Conservation (phyloP, 2,888 invertebrate species). For the Orthosia incerta region DNA sequence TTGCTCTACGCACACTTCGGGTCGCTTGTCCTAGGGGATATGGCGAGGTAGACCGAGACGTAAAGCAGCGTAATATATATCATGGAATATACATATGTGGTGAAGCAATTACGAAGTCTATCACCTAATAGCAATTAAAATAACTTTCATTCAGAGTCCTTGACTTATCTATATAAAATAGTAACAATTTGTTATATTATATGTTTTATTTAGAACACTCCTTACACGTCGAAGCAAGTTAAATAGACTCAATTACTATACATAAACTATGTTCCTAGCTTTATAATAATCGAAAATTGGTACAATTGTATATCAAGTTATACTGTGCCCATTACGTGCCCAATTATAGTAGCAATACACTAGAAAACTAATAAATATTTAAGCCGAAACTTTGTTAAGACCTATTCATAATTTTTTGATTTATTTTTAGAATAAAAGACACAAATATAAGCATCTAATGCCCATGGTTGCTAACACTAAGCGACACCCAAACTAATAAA, state of each 20-base stretch:
- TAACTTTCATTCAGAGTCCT: slow-evolving; percentile 2
- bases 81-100: not conserved
- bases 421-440: not conserved
- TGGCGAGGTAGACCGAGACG: too few relatives aligned
- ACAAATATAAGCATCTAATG: not conserved
- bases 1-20: too few relatives aligned
- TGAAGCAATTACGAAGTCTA: not conserved
- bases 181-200: slow-evolving; percentile 21
- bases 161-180: slow-evolving; percentile 18
- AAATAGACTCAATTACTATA: slow-evolving; percentile 14
- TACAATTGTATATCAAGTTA: slow-evolving; percentile 35
- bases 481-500: too few relatives aligned
- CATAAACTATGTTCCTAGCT: slow-evolving; percentile 21
- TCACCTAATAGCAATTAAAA: not conserved
- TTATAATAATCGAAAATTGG: slow-evolving; percentile 34
- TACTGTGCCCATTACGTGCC: slow-evolving; percentile 27
- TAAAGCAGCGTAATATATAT: too few relatives aligned
- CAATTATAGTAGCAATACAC: not conserved
- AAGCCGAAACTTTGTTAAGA: slow-evolving; percentile 10
- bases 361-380: slow-evolving; percentile 20
- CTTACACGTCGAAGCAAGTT: not conserved
- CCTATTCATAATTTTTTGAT: slow-evolving; percentile 12
- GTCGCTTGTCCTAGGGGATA: too few relatives aligned
- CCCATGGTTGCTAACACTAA: not conserved
- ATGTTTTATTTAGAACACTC: not conserved